Percentiles rank a stretch among this genome's conserved stretches.
Conservation (phyloP, 2,888 invertebrate species). For the Nephrotoma guestfalica region DNA sequence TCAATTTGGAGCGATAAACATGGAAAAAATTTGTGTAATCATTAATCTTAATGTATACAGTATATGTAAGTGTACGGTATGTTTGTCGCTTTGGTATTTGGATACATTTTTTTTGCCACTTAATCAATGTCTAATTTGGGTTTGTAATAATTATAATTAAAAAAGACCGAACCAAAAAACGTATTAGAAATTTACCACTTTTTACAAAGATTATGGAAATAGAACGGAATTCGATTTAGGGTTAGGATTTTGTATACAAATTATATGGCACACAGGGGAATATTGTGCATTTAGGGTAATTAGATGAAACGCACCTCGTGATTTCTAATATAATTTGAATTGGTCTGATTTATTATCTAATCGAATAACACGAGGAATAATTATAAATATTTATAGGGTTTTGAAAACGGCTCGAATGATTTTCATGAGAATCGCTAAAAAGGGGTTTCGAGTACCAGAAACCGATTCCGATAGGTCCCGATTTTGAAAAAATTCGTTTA, state of each 20-base stretch:
- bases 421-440: too few species aligned
- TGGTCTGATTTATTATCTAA: background rate
- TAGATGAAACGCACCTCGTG: background rate
- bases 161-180: background rate
- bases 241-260: background rate
- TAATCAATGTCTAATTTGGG: background rate
- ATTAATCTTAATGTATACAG: background rate
- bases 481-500: too few species aligned
- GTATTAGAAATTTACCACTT: background rate
- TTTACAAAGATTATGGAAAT: background rate
- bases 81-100: background rate
- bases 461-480: too few species aligned
- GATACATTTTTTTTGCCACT: background rate
- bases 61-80: background rate
- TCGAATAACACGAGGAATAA: too few species aligned
- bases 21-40: background rate
- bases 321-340: background rate
- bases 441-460: too few species aligned
- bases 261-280: background rate
- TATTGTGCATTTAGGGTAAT: background rate
- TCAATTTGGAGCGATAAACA: background rate
- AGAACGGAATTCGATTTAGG: background rate
- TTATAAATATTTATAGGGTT: too few species aligned
- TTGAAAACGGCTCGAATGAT: too few species aligned
- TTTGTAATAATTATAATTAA: background rate